Base-by-base conservation (phyloP, 1,140 invertebrate species). In the Aradophagus sp. region DNA sequence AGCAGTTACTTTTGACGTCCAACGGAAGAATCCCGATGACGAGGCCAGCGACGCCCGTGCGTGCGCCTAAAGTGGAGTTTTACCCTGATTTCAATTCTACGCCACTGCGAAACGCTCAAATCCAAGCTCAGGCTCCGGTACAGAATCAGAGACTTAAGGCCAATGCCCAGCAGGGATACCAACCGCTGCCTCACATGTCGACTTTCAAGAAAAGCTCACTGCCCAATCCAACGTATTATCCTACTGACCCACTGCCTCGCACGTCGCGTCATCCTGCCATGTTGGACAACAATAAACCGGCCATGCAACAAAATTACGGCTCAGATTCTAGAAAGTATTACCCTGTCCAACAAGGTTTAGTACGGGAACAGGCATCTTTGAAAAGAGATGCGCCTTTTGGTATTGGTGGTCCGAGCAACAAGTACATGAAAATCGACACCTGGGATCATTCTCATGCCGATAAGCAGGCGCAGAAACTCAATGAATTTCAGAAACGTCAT, bases 41-140 rank as follows among this genome's bases (percentile, higher is more conserved):
- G 0, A 41, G 73, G 10, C 48, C 52, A 1, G 29, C 50, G 0
- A 41, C 71, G 10, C 48, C 52, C 0, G 83, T 87, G 5, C 86
- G 87, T 20, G 89, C 90, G 14, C 90, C 91, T 19, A 91, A 91
- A 84, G 89, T 91, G 1, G 90, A 91, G 75, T 92, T 91, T 78
- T 85, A 89, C 29, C 90, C 90, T 1, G 89, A 92, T 73, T 92
- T 91, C 77, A 87, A 86, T 32, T 83, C 86, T 0, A 16, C 80
- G 7, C 82, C 84, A 1, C 41, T 84, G 10, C 77, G 78, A 19
- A 62, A 72, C 17, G 47, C 62, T 0, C 69, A 68, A 6, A 36
- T 48, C n/a, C 73, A 67, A 32, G 31, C 16, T 27, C 44, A 56
- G 32, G 32, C 7, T 0, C 55, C n/a, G n/a, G n/a, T n/a, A n/a